A percentile compares a stretch with the other conserved stretches of the same genome.
Conservation (phyloP, 2,797 vertebrate species). For the Orestias chungarensis region DNA sequence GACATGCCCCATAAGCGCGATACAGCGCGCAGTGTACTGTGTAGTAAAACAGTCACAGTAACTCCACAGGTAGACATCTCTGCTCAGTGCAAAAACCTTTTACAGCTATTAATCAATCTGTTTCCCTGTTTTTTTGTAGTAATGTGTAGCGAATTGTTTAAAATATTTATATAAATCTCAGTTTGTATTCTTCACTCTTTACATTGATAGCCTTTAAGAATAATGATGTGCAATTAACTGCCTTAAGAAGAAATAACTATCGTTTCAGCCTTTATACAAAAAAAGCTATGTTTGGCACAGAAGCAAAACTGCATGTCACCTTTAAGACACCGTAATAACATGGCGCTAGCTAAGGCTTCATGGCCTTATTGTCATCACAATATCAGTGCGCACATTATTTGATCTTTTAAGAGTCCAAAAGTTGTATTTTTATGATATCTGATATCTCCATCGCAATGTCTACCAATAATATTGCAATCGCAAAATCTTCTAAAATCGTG, state of each 20-base stretch:
- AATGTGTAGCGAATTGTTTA: no score
- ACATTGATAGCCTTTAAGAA: background rate
- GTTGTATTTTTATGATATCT: no score
- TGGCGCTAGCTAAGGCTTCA: no score
- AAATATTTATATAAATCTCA: no score
- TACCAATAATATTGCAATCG: no score
- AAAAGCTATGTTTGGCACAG: background rate
- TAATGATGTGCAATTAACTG: no score
- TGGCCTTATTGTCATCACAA: no score
- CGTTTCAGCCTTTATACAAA: background rate
- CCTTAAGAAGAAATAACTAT: background rate
- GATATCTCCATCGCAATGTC: no score
- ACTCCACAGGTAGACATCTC: background rate
- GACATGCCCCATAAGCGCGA: conserved; percentile 26
- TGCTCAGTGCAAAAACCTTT: background rate
- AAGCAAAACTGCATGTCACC: background rate
- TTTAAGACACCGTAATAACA: no score
- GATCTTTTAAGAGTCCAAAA: no score
- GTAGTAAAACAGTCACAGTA: background rate
- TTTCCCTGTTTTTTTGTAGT: background rate
- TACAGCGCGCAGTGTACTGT: conserved; percentile 16
- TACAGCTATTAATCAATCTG: background rate
- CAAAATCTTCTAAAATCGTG: no score
- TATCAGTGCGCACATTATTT: no score
- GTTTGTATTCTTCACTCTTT: background rate